A percentile compares a stretch with the other conserved stretches of the same genome.
Conservation (phyloP, 2,797 vertebrate genomes). For the Trachops cirrhosus region DNA sequence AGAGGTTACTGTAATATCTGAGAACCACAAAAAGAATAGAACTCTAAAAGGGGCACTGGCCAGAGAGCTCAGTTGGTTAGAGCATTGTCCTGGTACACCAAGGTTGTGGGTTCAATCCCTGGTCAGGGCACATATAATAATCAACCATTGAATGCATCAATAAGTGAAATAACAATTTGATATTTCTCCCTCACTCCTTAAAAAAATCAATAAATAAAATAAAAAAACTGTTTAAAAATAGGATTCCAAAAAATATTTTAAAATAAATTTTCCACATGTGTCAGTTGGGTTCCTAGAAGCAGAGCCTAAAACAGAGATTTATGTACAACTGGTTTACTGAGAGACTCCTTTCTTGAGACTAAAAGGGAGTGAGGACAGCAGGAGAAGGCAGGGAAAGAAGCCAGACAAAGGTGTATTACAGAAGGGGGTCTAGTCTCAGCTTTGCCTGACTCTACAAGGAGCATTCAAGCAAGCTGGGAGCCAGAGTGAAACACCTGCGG, state of each 20-base stretch:
- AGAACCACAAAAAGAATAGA: neutral
- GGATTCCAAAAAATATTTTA: conserved; percentile 2
- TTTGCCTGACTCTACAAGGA: neutral
- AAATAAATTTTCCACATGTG: neutral
- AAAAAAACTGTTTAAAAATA: neutral
- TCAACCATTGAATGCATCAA: neutral
- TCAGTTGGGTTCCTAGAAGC: neutral
- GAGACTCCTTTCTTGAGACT: neutral
- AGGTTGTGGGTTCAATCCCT: neutral
- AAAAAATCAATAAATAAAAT: neutral
- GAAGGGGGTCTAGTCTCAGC: neutral
- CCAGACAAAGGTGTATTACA: neutral
- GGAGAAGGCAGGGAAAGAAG: neutral
- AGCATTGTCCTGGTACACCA: neutral
- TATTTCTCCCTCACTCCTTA: neutral
- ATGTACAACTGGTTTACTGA: neutral
- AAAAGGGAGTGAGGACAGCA: neutral
- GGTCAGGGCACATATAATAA: neutral
- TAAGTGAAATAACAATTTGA: neutral
- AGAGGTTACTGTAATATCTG: neutral
- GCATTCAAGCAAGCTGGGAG: neutral
- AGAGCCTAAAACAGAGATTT: neutral
- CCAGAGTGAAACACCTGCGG: neutral
- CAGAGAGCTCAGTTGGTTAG: neutral
- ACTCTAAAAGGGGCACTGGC: neutral